Base-by-base conservation (phyloP, 2,888 invertebrate species). In the Ashinkailepas kermadecensis region DNA sequence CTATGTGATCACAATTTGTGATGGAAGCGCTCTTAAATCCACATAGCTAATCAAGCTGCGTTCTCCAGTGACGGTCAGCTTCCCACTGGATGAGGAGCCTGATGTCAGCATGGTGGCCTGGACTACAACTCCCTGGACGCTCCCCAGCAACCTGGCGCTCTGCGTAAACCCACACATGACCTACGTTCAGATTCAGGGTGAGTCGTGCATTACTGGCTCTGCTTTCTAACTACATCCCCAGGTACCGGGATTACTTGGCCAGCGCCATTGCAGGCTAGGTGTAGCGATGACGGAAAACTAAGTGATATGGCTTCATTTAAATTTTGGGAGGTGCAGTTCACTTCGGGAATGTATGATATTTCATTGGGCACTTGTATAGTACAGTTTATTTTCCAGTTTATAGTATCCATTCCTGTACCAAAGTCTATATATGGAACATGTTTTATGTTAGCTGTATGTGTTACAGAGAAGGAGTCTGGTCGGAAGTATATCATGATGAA, bases 91-190 rank as follows among this genome's bases (percentile, higher is more conserved):
- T 67, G 91, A 93, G 84, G 92, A 92, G 82, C 90, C 91, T 0
- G 87, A 87, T 64, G 92, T 92, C 65, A 90, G 91, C 58, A 87
- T 97, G 81, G 89, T 98, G 13, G 95, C 96, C 7, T 99, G 99
- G 99, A 99, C 99, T 0, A 99, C 99, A 10, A 99, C 99, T 15
- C 99, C 99, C 0, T 99, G 99, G 99, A 99, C 99, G 39, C 89
- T 99, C 83, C 99, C 99, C 0, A 97, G 97, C 86, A 99, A 99
- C 89, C 89, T 98, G 85, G 92, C 97, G 0, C 91, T 98, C 7
- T 97, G 97, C 89, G 97, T 99, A 15, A 93, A 99, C 89, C 93
- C 97, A 0, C 92, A 92, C 81, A 90, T 95, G 85, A 91, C 90
- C 65, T 99, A 99, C 88, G 91, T 95, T 0, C 93, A 94, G 88